Evolutionary conservation across 1,140 invertebrate species (phyloP).

Genomic region (Ostrea denselamellosa): DNA sequence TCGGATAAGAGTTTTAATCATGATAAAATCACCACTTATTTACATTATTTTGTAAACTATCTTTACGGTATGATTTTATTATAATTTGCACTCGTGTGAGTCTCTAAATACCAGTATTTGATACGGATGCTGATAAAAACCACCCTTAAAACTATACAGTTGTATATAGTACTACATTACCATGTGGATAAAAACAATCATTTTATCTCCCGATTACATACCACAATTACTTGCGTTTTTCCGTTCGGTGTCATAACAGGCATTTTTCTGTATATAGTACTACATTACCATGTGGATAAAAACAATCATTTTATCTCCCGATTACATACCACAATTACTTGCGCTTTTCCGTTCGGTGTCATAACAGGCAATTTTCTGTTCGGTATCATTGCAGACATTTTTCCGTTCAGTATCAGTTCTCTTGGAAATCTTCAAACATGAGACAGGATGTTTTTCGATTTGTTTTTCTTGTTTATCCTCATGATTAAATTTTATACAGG

Average conservation of each 20-base stretch:
- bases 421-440: constrained; percentile 7
- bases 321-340: neutral
- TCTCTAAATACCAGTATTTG: neutral
- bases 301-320: neutral
- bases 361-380: neutral
- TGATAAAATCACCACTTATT: neutral
- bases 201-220: neutral
- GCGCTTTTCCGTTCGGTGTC: neutral
- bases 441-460: neutral
- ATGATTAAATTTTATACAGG: neutral
- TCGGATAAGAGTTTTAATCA: neutral
- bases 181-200: too few species aligned
- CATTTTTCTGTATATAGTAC: neutral
- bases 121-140: neutral
- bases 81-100: neutral
- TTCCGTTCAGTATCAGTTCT: neutral
- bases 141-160: neutral
- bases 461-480: neutral
- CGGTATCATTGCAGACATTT: neutral
- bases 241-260: neutral
- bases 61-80: neutral
- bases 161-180: too few species aligned
- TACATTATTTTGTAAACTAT: neutral
- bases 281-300: too few species aligned
- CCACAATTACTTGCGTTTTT: neutral